Conservation (phyloP, 1,140 invertebrate species). For the Hyles vespertilio region DNA sequence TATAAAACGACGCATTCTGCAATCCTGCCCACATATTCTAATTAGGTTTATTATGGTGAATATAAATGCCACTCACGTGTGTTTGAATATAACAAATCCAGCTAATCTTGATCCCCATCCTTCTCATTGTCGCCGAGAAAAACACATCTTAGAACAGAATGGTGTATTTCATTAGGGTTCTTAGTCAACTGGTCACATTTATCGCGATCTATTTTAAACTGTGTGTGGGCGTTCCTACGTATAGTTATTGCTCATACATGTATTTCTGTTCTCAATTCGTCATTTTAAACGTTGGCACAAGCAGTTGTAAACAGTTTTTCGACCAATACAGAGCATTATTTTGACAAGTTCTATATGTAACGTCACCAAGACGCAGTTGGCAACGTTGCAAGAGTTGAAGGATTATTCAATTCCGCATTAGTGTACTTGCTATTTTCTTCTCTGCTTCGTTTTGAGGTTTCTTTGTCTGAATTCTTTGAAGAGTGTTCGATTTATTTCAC, state of each 20-base stretch:
- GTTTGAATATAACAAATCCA: slow-evolving; percentile 4
- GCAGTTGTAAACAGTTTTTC: slow-evolving; percentile 39
- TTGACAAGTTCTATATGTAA: slow-evolving; percentile 10
- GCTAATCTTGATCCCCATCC: neutral
- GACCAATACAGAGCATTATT: slow-evolving; percentile 19
- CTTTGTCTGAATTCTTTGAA: neutral
- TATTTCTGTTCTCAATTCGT: slow-evolving; percentile 42
- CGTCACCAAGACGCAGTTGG: slow-evolving; percentile 4
- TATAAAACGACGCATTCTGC: slow-evolving; percentile 1
- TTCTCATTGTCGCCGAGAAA: neutral
- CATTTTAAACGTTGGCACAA: slow-evolving; percentile 42
- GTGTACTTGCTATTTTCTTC: too few species aligned
- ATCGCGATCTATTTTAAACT: slow-evolving; percentile 28
- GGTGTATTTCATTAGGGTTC: neutral
- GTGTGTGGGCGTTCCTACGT: slow-evolving; percentile 29
- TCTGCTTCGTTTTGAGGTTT: too few species aligned
- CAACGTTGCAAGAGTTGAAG: neutral
- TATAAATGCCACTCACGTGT: slow-evolving; percentile 3
- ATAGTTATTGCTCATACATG: slow-evolving; percentile 29
- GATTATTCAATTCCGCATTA: neutral
- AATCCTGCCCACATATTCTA: neutral
- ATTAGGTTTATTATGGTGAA: neutral
- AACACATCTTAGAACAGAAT: neutral
- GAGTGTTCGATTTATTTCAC: too few species aligned
- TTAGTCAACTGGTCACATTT: neutral